These are phyloP conservation scores for Hirudo medicinalis DNA, from an alignment of 1,140 invertebrate species.

Conservation along the genomic window DNA sequence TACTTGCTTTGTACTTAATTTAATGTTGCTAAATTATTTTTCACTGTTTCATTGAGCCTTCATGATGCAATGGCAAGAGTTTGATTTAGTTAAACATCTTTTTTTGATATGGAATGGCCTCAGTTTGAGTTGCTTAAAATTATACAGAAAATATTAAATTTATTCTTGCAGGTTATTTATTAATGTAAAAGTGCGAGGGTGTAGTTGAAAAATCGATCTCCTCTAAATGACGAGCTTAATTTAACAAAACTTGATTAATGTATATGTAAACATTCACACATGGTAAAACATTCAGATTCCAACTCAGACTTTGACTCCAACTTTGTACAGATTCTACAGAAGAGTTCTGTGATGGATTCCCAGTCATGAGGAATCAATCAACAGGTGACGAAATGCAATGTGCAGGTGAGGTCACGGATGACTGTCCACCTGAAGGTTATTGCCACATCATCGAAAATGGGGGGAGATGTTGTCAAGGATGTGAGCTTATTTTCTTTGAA, in stretches of 20 bases:
- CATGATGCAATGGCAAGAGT: background rate
- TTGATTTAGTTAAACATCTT: background rate
- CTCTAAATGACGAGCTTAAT: too few relatives aligned
- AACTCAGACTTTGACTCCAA: background rate
- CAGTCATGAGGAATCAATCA: conserved; percentile 55
- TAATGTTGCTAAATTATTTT: background rate
- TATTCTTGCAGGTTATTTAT: too few relatives aligned
- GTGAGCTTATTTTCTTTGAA: conserved; percentile 25
- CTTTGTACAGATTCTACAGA: background rate
- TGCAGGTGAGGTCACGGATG: conserved; percentile 45
- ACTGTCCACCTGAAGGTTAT: conserved; percentile 53
- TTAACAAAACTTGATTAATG: too few relatives aligned
- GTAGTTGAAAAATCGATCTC: too few relatives aligned
- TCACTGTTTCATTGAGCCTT: background rate
- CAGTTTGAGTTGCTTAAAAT: too few relatives aligned
- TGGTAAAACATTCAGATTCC: background rate
- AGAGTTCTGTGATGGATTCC: conserved; percentile 68
- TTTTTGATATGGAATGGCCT: too few relatives aligned
- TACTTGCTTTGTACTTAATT: background rate
- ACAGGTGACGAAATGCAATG: conserved; percentile 67
- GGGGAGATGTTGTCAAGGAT: conserved; percentile 33
- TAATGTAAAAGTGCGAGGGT: too few relatives aligned
- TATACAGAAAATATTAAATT: too few relatives aligned
- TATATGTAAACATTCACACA: too few relatives aligned
- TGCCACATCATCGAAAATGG: conserved; percentile 29